Percentiles rank a stretch among this genome's conserved stretches.
phyloP scores from a whole-genome alignment of 2,113 vertebrate species.

The Falcunculus frontatus region DNA sequence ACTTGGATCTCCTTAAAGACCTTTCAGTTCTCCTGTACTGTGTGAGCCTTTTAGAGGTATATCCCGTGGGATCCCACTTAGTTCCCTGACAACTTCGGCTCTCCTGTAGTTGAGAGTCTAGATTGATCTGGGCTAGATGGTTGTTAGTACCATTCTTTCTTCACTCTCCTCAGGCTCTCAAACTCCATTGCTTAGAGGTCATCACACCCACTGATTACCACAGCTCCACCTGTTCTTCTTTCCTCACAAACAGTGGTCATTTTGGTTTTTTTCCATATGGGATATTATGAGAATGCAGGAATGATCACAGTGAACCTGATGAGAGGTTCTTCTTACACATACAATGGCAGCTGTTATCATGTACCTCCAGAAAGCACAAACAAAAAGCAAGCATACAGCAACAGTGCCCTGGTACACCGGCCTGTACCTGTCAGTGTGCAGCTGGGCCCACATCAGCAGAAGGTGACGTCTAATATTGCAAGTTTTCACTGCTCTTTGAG shows the following conservation, averaged over 20 bases:
- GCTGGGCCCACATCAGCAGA: background rate
- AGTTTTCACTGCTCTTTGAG: background rate
- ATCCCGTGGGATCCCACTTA: background rate
- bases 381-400: background rate
- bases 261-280: background rate
- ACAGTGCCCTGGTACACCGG: accelerated
- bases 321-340: background rate
- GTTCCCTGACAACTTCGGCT: background rate
- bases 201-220: background rate
- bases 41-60: background rate
- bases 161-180: background rate
- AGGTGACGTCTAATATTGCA: background rate
- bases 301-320: background rate
- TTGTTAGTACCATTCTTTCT: background rate
- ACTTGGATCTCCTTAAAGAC: background rate
- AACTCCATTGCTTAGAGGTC: background rate
- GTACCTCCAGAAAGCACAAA: background rate
- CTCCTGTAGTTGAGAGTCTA: background rate
- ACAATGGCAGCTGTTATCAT: background rate
- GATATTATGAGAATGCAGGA: background rate
- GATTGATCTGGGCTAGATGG: background rate
- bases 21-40: background rate
- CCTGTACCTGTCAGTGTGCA: background rate
- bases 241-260: background rate
- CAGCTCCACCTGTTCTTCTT: background rate